These are phyloP conservation scores for Melanostigma gelatinosum DNA, from an alignment of 2,113 vertebrate genomes.

Conservation along the genomic window DNA sequence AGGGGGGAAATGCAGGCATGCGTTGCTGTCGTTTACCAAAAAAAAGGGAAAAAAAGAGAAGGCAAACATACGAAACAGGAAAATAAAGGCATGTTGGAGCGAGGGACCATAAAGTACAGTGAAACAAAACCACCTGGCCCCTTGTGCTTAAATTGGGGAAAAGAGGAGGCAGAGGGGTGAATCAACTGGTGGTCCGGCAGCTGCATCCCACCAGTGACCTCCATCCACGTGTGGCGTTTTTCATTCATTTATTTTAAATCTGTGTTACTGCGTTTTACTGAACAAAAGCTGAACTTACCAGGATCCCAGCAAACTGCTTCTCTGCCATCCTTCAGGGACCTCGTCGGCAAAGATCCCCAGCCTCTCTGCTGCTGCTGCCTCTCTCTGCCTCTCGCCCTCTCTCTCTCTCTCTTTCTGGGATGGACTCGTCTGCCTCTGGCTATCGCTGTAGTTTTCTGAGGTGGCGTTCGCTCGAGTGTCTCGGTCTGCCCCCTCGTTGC, in stretches of 20 bases:
- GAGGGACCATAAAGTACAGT: no score
- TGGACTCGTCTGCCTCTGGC: conserved; percentile 54
- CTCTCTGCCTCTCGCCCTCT: conserved; percentile 38
- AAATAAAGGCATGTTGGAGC: not conserved
- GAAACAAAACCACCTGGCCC: not conserved
- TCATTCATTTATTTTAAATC: not conserved
- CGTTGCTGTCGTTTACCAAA: not conserved
- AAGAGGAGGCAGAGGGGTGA: conserved; percentile 13
- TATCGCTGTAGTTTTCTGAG: conserved; percentile 48
- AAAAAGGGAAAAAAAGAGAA: not conserved
- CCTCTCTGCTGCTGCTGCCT: conserved; percentile 43
- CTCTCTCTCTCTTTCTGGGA: conserved; percentile 46
- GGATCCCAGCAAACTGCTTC: conserved; percentile 81
- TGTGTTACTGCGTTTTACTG: conserved; percentile 3
- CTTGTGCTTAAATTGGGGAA: not conserved
- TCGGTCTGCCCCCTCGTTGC: conserved; percentile 53
- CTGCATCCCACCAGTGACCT: conserved; percentile 40
- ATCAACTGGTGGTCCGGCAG: conserved; percentile 54
- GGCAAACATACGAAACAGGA: not conserved
- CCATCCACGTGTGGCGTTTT: not conserved
- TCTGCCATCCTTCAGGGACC: conserved; percentile 81
- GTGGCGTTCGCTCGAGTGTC: conserved; percentile 60
- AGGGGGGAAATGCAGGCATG: not conserved
- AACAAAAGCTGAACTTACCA: conserved; percentile 75
- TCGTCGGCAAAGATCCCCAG: conserved; percentile 73